phyloP scores from a whole-genome alignment of 2,888 invertebrate species.

The Ecliptopera silaceata region DNA sequence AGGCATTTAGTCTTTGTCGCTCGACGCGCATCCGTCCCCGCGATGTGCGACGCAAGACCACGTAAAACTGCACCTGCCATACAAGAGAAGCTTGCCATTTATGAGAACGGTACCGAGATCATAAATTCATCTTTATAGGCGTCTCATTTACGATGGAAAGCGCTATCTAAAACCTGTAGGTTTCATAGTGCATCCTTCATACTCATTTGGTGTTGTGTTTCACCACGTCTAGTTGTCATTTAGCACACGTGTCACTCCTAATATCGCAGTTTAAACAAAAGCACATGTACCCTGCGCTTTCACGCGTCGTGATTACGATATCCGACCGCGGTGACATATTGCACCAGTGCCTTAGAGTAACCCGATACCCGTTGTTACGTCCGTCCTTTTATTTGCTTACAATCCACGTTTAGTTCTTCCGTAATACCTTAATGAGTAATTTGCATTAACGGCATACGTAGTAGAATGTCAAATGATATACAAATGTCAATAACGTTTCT shows the following conservation, averaged over 20 bases:
- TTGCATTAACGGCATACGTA: background rate
- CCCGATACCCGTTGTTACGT: constrained; percentile 48
- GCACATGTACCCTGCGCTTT: constrained; percentile 68
- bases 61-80: constrained; percentile 76
- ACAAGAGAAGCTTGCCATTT: constrained; percentile 79
- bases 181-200: constrained; percentile 25
- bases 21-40: constrained; percentile 65
- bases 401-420: background rate
- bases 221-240: constrained; percentile 74
- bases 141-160: constrained; percentile 64
- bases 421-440: constrained; percentile 2
- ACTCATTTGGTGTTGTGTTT: constrained; percentile 59
- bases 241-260: constrained; percentile 66
- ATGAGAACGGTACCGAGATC: constrained; percentile 76
- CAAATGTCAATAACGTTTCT: no score
- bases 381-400: constrained; percentile 38
- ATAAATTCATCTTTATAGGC: constrained; percentile 51
- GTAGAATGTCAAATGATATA: background rate
- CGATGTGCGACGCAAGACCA: constrained; percentile 73
- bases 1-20: constrained; percentile 63
- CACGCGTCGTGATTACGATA: constrained; percentile 70
- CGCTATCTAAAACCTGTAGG: constrained; percentile 28
- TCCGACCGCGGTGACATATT: constrained; percentile 66
- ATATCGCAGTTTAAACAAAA: constrained; percentile 67
- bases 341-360: constrained; percentile 44